Evolutionary conservation across 2,113 vertebrate genomes (phyloP).

Genomic region (Passerina amoena): DNA sequence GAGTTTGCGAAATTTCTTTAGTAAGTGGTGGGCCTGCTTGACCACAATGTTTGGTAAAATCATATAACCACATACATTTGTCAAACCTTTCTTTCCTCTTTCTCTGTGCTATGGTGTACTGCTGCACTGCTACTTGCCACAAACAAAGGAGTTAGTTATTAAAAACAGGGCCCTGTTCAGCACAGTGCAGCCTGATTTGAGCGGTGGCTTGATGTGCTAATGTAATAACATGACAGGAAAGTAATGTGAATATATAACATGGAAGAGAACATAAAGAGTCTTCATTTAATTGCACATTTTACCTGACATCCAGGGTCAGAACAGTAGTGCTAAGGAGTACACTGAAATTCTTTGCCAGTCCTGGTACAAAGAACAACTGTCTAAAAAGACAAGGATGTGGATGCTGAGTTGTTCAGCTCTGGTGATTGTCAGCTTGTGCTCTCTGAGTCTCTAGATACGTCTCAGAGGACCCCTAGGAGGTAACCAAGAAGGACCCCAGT

Average conservation of each 20-base stretch:
- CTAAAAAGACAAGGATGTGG: background rate
- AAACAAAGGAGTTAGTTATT: background rate
- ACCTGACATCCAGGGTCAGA: background rate
- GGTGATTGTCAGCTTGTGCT: background rate
- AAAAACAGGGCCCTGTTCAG: background rate
- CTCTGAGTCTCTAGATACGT: background rate
- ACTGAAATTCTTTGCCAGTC: background rate
- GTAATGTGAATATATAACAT: rapidly evolving
- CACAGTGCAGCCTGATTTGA: background rate
- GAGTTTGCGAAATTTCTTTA: background rate
- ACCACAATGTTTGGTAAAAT: background rate
- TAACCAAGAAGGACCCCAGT: background rate
- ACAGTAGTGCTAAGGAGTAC: background rate
- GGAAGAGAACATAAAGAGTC: background rate
- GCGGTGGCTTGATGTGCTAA: background rate
- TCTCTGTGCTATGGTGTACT: background rate
- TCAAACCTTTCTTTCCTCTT: background rate
- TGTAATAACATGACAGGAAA: background rate
- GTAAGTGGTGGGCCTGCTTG: background rate
- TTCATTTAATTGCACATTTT: background rate
- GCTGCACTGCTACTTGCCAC: background rate
- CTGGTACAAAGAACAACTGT: background rate
- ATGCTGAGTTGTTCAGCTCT: background rate
- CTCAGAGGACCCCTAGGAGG: background rate
- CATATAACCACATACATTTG: background rate